Conservation (phyloP, 2,888 invertebrate genomes). For the Branchellion lobata region DNA sequence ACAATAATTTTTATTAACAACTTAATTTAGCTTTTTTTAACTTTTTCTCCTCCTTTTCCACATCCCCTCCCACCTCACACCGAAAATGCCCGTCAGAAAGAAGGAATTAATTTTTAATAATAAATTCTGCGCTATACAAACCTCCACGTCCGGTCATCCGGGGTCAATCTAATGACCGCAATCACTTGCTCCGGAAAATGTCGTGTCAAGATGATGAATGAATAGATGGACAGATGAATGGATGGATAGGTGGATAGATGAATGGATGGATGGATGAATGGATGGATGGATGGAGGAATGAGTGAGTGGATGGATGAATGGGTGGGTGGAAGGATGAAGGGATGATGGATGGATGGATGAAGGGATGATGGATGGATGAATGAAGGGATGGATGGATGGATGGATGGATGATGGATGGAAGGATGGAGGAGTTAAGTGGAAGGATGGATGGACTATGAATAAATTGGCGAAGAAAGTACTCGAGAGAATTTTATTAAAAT, state of each 20-base stretch:
- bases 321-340: too few relatives aligned
- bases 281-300: not conserved
- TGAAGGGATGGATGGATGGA: not conserved
- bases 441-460: too few relatives aligned
- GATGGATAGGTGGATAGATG: not conserved
- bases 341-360: not conserved
- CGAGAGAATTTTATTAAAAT: too few relatives aligned
- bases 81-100: too few relatives aligned
- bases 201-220: slow-evolving; percentile 4
- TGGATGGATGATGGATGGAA: too few relatives aligned
- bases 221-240: not conserved
- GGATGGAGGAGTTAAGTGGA: too few relatives aligned
- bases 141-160: not conserved
- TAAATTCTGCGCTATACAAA: not conserved
- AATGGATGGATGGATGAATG: not conserved
- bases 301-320: not conserved
- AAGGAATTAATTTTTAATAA: slow-evolving; percentile 3
- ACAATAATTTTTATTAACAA: too few relatives aligned
- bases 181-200: slow-evolving; percentile 8
- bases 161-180: slow-evolving; percentile 26
- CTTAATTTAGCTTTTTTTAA: too few relatives aligned
- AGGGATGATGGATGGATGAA: not conserved
- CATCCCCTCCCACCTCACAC: too few relatives aligned
- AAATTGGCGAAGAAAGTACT: too few relatives aligned
- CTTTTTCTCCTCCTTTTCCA: too few relatives aligned